Evolutionary conservation across 2,797 vertebrate species (phyloP), one percentile per base, ranked within the genome.

Genomic region (Gallinago nigripennis): DNA sequence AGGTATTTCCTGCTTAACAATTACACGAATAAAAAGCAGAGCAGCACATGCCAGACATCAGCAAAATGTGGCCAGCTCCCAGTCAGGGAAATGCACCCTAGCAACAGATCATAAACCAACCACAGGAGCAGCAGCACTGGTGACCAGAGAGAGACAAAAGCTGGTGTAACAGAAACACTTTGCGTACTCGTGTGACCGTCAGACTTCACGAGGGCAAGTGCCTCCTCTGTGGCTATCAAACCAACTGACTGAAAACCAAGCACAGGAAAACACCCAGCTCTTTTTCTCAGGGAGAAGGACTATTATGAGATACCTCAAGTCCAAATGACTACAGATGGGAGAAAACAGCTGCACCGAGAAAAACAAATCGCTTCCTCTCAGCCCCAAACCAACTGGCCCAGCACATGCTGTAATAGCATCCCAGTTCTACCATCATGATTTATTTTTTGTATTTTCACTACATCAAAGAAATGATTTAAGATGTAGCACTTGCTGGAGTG

Each of bases 1-100:
- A 96, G 92, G 88, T 95, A 96, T 96, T 97, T 97, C 95, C 95
- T 95, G 82, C 88, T 85, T 61, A 81, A 88, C 63, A 64, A 70
- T 95, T 94, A 95, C 57, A 79, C 82, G 70, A 95, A 94, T 69
- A 92, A 77, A 96, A 95, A 94, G 51, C 86, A 86, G 88, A 96
- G 68, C 48, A 96, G 78, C 82, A 91, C 50, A 95, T 95, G 89
- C 77, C 86, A 95, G 91, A 96, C 77, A 86, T 87, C 58, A 93
- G 71, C 28, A 90, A 95, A 92, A 80, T 11, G 31, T 68, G 90
- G 61, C 75, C 78, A 93, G 77, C 65, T 94, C 78, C 61, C 61
- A 96, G 57, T 20, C 61, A n/a, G 79, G 50, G 60, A 94, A 97
- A 95, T 92, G 57, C 31, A 79, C 41, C 71, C 84, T 92, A 93